Conservation (phyloP, 2,888 invertebrate genomes). For the Ornithoptera priamus region DNA sequence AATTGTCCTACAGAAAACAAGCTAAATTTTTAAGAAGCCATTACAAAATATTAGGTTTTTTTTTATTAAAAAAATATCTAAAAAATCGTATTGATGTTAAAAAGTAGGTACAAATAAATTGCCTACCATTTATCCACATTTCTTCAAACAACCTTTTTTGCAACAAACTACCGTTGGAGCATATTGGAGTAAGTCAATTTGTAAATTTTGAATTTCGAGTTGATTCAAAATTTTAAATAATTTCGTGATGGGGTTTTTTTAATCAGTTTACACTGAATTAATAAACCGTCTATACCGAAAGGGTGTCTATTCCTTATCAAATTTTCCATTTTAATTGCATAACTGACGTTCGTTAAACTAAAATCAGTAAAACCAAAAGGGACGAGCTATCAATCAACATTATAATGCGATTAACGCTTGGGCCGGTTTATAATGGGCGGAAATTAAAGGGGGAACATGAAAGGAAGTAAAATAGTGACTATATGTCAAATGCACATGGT, state of each 20-base stretch:
- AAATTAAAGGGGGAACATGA: slow-evolving; percentile 55
- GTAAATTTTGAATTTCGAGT: background rate
- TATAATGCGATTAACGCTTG: slow-evolving; percentile 61
- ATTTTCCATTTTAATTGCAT: slow-evolving; percentile 18
- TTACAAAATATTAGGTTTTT: background rate
- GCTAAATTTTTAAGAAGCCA: background rate
- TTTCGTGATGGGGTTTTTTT: background rate
- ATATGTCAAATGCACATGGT: slow-evolving; percentile 51
- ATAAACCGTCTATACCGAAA: background rate
- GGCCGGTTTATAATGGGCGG: slow-evolving; percentile 53
- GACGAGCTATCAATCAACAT: slow-evolving; percentile 66
- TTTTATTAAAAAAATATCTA: background rate
- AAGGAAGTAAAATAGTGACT: slow-evolving; percentile 49
- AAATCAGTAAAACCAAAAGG: slow-evolving; percentile 41
- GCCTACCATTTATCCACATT: no score
- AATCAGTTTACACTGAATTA: background rate
- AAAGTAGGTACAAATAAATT: no score
- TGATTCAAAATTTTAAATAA: background rate
- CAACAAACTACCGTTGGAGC: no score
- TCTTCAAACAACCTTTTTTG: no score
- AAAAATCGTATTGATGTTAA: background rate
- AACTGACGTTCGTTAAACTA: slow-evolving; percentile 2
- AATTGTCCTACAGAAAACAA: background rate
- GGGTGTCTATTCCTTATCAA: background rate
- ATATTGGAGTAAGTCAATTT: background rate